Evolutionary conservation across 1,140 invertebrate genomes (phyloP).

Genomic region (Gonatopus flavifemur): DNA sequence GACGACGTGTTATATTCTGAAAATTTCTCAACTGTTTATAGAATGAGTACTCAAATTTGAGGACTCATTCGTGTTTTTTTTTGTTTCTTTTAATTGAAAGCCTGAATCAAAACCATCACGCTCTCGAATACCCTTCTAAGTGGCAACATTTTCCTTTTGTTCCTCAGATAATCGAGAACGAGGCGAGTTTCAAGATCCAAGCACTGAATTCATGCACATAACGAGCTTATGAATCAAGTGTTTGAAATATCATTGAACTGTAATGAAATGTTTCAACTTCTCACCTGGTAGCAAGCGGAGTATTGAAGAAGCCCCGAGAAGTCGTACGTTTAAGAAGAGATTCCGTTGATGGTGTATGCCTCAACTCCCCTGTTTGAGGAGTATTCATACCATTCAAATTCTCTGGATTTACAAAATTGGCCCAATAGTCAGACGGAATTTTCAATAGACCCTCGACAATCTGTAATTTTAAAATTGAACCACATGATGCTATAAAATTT

Average conservation of each 20-base stretch:
- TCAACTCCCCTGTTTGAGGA: constrained; percentile 45
- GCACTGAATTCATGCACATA: too few relatives aligned
- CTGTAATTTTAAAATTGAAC: constrained; percentile 42
- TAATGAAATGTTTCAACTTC: not conserved
- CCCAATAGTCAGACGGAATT: constrained; percentile 70
- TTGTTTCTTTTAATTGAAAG: not conserved
- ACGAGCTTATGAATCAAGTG: too few relatives aligned
- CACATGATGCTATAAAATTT: constrained; percentile 4
- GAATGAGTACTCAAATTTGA: too few relatives aligned
- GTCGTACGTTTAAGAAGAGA: constrained; percentile 56
- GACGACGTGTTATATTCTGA: not conserved
- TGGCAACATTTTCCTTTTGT: too few relatives aligned
- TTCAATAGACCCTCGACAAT: constrained; percentile 69
- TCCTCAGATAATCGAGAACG: too few relatives aligned
- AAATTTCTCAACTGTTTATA: too few relatives aligned
- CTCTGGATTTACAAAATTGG: constrained; percentile 60
- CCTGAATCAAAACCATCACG: too few relatives aligned
- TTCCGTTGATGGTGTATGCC: constrained; percentile 61
- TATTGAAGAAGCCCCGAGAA: constrained; percentile 51
- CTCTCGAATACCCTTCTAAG: not conserved
- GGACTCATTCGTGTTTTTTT: too few relatives aligned
- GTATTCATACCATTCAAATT: constrained; percentile 36
- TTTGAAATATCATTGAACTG: not conserved
- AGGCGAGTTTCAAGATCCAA: too few relatives aligned
- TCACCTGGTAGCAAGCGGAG: constrained; percentile 46